Base-by-base conservation (phyloP, 2,888 invertebrate species). In the Lagria hirta region DNA sequence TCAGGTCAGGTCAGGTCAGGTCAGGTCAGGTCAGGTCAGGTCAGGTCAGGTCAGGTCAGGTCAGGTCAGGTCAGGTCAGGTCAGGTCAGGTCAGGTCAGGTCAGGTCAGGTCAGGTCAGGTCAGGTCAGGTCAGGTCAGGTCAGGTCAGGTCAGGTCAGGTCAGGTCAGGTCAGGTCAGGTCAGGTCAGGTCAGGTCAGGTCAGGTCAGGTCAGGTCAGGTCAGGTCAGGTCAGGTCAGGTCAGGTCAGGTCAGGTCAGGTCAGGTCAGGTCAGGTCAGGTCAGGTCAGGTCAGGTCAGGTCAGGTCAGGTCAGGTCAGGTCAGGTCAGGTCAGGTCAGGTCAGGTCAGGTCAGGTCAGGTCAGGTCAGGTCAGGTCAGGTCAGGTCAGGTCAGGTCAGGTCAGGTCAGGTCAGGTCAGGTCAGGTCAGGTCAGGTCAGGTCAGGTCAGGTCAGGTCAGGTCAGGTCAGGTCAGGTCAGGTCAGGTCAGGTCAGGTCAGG, bases 1-100 rank as follows among this genome's bases (percentile, higher is more conserved):
- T 18, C 20, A 18, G 20, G 20, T 18, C 20, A 18, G 20, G 20
- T 18, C 20, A 18, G 20, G 20, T 18, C 20, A 18, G 20, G 20
- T 18, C 20, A 18, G 20, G 20, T 18, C 20, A 18, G 20, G 20
- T 18, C 20, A 18, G 20, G 20, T 18, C 20, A 18, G 20, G 20
- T 18, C 20, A 18, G 20, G 20, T 18, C 20, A 18, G 20, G 20
- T 18, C 20, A 18, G 20, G 20, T 18, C 20, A 18, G 20, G 20
- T 18, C 20, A 18, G 20, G 20, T 18, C 20, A 18, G 20, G 20
- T 18, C 20, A 18, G 20, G 20, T 18, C 20, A 18, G 20, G 20
- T 18, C 20, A 18, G 20, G 20, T 18, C 20, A 18, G 20, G 20
- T 18, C 20, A 18, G 20, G 20, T 18, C 20, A 18, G 20, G 20